A percentile compares a stretch with the other conserved stretches of the same genome.
These are phyloP conservation scores for Chironomus riparius DNA, from an alignment of 2,888 invertebrate species.

Conservation along the genomic window DNA sequence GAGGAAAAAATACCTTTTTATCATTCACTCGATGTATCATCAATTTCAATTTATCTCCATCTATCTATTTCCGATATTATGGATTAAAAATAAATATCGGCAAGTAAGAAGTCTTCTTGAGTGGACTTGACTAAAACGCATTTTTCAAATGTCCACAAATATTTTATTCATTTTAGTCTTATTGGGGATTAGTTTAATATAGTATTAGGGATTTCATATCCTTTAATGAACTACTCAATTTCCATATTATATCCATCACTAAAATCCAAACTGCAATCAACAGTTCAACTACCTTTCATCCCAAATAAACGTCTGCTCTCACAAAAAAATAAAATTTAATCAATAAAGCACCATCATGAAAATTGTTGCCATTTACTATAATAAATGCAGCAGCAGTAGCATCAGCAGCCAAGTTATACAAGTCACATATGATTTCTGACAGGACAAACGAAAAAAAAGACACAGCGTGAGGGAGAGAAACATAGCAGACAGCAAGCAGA, in stretches of 20 bases:
- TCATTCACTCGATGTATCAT: slow-evolving; percentile 6
- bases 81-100: not conserved
- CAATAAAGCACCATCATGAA: not conserved
- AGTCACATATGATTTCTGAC: slow-evolving; percentile 2
- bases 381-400: not conserved
- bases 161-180: no score
- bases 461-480: not conserved
- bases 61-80: slow-evolving; percentile 7
- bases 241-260: no score
- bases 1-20: not conserved
- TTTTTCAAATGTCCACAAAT: no score
- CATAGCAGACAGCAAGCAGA: not conserved
- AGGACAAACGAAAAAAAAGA: not conserved
- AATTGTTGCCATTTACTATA: not conserved
- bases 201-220: no score
- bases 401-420: not conserved
- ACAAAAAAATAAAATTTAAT: not conserved
- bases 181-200: no score
- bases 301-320: no score
- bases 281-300: no score
- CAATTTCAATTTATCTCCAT: slow-evolving; percentile 16
- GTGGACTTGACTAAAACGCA: no score
- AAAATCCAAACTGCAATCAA: no score
- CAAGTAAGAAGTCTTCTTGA: no score
- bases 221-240: no score